phyloP scores from a whole-genome alignment of 2,113 vertebrate genomes.

The Probosciger aterrimus region DNA sequence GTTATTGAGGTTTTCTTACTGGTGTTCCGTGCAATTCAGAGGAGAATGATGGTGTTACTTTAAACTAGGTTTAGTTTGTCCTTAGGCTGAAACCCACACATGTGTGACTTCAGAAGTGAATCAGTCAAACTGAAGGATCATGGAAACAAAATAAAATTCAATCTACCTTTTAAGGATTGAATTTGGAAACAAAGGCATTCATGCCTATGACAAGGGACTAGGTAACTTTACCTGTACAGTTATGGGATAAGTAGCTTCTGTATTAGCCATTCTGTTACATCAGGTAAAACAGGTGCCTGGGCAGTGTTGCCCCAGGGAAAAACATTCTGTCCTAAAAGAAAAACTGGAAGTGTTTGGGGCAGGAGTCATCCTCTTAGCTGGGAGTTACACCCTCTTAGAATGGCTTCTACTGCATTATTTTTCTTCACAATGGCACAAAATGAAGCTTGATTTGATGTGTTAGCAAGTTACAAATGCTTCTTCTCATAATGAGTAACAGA shows the following conservation, averaged over 20 bases:
- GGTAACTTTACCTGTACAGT: neutral
- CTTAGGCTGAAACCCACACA: neutral
- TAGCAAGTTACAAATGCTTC: neutral
- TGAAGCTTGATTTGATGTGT: conserved; percentile 16
- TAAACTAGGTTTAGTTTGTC: neutral
- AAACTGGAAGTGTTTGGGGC: neutral
- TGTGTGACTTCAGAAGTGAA: neutral
- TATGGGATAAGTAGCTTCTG: neutral
- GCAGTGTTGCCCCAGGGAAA: fast-evolving
- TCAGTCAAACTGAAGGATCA: neutral
- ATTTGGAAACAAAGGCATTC: neutral
- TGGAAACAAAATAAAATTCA: neutral
- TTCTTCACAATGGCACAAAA: neutral
- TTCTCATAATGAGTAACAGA: neutral
- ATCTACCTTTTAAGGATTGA: neutral
- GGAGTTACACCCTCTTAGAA: neutral
- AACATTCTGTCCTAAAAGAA: neutral
- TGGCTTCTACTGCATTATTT: neutral
- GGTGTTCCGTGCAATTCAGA: neutral
- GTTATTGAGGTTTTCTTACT: neutral
- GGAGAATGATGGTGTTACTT: neutral
- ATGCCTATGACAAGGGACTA: neutral
- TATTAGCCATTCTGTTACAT: neutral
- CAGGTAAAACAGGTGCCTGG: neutral
- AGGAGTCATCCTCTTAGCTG: neutral